A percentile compares a stretch with the other conserved stretches of the same genome.
Conservation (phyloP, 2,888 invertebrate genomes). For the Tipula helvola region DNA sequence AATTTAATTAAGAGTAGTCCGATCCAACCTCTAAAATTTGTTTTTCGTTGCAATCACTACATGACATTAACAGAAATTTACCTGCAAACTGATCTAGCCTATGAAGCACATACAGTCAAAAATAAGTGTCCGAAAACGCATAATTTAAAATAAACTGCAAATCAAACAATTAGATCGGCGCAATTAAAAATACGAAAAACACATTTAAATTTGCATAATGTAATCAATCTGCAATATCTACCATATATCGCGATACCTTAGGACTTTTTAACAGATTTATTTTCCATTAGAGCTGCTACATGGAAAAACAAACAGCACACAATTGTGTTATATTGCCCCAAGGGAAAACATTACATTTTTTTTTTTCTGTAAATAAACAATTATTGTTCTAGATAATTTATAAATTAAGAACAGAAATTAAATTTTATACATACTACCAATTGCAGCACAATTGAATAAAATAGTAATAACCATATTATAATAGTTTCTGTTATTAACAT, state of each 20-base stretch:
- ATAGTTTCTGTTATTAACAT: neutral
- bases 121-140: too few relatives aligned
- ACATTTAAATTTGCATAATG: neutral
- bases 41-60: too few relatives aligned
- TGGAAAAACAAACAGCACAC: neutral
- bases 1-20: too few relatives aligned
- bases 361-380: neutral
- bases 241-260: neutral
- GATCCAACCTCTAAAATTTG: too few relatives aligned
- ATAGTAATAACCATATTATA: neutral
- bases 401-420: neutral
- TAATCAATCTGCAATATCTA: neutral
- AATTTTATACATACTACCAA: neutral
- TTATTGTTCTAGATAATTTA: neutral
- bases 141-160: neutral
- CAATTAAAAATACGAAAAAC: neutral
- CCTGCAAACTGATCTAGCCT: too few relatives aligned
- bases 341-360: neutral
- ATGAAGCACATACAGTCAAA: too few relatives aligned
- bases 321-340: neutral
- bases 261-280: neutral
- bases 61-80: too few relatives aligned
- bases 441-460: neutral
- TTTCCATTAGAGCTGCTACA: neutral
- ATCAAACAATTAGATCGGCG: neutral